Base-by-base conservation (phyloP, 2,888 invertebrate species). In the Eretmocerus hayati region DNA sequence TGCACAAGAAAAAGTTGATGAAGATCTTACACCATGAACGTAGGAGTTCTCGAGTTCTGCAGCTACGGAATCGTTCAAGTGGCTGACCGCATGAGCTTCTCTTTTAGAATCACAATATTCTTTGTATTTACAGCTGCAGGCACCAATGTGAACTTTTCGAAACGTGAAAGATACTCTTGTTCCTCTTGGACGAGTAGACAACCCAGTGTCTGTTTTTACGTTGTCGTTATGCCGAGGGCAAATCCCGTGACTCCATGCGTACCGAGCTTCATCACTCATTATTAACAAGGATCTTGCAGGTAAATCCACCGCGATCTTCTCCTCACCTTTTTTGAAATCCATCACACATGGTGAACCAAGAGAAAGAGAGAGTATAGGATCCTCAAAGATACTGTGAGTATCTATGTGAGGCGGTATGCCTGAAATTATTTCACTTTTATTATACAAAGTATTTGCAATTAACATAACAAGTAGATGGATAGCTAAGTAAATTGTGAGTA, bases 341-440 rank as follows among this genome's bases (percentile, higher is more conserved):
- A 96, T 95, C 1, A 92, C 79, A 43, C 88, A 81, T 48, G 84
- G 77, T 2, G 90, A 84, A 4, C 85, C 84, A 15, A 95, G 75
- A 3, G 94, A 95, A 0, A 97, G 67, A 0, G 93, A 91, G 21
- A 95, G 66, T 54, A 97, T 87, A 2, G 86, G 87, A 63, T 86
- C 85, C 56, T 88, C 85, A 72, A 97, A 99, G 1, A 92, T 87
- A 69, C 92, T 92, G 66, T 95, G 94, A 0, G 91, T 94, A 67
- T 99, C 97, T 18, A 94, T 83, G 72, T 99, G 97, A 0, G 87
- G 81, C 26, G 97, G 96, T 66, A 99, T 97, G 32, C 93, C 91
- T n/a, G n/a, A n/a, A n/a, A n/a, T 9, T 26, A 26, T 26, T 26
- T 26, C n/a, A n/a, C n/a, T n/a, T n/a, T n/a, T n/a, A n/a, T 26